These are phyloP conservation scores for Chelonus formosanus DNA, from an alignment of 2,888 invertebrate species.

Conservation along the genomic window DNA sequence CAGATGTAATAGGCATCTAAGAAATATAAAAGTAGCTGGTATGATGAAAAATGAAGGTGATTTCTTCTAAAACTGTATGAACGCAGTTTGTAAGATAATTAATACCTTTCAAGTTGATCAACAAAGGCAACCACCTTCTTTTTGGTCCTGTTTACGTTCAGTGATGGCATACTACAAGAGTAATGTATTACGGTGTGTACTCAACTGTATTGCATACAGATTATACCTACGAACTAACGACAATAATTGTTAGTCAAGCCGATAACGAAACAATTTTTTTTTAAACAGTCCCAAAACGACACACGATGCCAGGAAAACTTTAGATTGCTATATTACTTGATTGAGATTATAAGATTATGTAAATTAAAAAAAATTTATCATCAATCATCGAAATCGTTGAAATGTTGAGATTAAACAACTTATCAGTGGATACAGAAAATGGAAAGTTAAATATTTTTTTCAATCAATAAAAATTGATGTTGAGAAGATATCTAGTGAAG, in stretches of 20 bases:
- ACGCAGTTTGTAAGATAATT: constrained; percentile 9
- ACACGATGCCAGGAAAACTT: not conserved
- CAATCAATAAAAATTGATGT: constrained; percentile 16
- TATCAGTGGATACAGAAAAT: not conserved
- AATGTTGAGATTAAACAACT: too few relatives aligned
- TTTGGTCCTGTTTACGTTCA: constrained; percentile 62
- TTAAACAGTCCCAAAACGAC: constrained; percentile 8
- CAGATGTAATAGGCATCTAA: not conserved
- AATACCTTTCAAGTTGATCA: constrained; percentile 62
- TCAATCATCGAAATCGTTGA: too few relatives aligned
- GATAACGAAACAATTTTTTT: not conserved
- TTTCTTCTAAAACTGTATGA: not conserved
- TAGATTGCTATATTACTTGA: too few relatives aligned
- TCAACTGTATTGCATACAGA: constrained; percentile 5
- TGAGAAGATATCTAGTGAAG: constrained; percentile 21
- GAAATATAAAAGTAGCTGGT: constrained; percentile 33
- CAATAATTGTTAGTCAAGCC: constrained; percentile 8
- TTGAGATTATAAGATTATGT: too few relatives aligned
- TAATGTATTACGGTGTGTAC: constrained; percentile 39
- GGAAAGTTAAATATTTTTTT: constrained; percentile 19
- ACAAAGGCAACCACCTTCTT: constrained; percentile 65
- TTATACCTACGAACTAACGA: constrained; percentile 8
- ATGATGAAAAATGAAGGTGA: constrained; percentile 15
- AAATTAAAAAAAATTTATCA: too few relatives aligned
- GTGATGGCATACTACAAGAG: constrained; percentile 63